Conservation (phyloP, 2,113 vertebrate genomes). For the Fregetta grallaria region DNA sequence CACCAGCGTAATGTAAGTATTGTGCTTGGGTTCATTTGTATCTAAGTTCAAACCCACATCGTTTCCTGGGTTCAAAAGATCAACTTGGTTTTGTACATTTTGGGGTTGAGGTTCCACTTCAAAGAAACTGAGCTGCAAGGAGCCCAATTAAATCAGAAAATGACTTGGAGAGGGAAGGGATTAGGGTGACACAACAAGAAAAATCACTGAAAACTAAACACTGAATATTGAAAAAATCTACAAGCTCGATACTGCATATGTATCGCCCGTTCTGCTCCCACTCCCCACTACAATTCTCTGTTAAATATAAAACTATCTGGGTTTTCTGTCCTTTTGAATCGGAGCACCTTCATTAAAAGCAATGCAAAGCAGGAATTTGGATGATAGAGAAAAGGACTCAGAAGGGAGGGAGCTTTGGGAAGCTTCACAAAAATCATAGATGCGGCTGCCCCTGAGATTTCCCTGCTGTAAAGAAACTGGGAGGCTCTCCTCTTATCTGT, state of each 20-base stretch:
- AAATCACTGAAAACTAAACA: not conserved
- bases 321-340: not conserved
- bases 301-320: not conserved
- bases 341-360: not conserved
- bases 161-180: not conserved
- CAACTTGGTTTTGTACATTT: not conserved
- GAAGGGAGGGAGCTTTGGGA: not conserved
- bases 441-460: not conserved
- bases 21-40: not conserved
- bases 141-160: not conserved
- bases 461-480: not conserved
- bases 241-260: not conserved
- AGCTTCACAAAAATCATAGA: not conserved
- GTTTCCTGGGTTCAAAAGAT: slow-evolving; percentile 19
- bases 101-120: not conserved
- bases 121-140: not conserved
- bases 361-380: not conserved
- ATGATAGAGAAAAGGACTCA: not conserved
- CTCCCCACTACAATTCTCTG: not conserved
- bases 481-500: not conserved
- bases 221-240: not conserved
- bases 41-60: not conserved
- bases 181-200: not conserved
- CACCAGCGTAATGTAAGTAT: not conserved
- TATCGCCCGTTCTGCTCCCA: not conserved